Percentiles rank a stretch among this genome's conserved stretches.
Evolutionary conservation across 2,113 vertebrate genomes (phyloP).

Genomic region (Pygoscelis antarcticus): DNA sequence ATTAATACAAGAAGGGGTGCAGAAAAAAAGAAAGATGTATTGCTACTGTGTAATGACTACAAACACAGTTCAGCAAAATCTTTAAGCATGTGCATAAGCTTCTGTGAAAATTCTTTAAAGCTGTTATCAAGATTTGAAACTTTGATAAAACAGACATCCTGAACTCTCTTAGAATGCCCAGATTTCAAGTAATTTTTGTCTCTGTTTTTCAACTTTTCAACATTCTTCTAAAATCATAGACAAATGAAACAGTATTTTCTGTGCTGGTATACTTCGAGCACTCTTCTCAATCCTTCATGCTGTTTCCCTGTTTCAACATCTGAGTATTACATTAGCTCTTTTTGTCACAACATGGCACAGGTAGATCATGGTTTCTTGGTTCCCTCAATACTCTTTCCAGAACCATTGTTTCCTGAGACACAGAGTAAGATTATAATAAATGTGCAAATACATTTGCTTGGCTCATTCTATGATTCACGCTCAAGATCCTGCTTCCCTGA

Average conservation of each 20-base stretch:
- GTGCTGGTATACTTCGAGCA: background rate
- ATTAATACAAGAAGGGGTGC: background rate
- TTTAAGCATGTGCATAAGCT: background rate
- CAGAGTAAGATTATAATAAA: background rate
- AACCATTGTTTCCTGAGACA: background rate
- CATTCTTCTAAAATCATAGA: background rate
- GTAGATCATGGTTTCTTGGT: background rate
- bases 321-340: background rate
- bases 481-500: background rate
- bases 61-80: background rate
- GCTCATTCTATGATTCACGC: background rate
- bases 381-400: background rate
- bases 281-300: background rate
- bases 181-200: background rate
- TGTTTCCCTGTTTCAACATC: background rate
- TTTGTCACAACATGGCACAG: background rate
- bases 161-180: background rate
- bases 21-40: background rate
- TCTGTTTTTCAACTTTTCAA: background rate
- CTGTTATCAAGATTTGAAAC: background rate
- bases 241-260: background rate
- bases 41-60: background rate
- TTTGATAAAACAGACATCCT: background rate
- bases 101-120: background rate
- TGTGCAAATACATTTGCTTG: background rate